Base-by-base conservation (phyloP, 2,113 vertebrate genomes). In the Galbula dea region DNA sequence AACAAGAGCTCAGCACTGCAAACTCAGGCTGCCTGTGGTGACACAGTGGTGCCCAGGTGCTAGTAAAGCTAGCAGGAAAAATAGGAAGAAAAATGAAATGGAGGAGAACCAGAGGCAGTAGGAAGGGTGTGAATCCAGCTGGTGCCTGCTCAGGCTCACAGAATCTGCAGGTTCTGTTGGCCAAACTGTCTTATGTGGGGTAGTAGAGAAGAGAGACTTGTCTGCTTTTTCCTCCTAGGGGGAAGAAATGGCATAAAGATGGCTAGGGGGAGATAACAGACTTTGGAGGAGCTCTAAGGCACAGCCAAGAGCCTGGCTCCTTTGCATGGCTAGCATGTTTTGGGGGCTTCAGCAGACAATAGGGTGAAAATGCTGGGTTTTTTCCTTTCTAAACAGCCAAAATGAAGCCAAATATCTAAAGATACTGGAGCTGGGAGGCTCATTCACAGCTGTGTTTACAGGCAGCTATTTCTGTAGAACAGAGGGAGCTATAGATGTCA, bases 391-490 rank as follows among this genome's bases (percentile, higher is more conserved):
- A 61, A 94, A 48, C 2, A 6, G 36, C 45, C 66, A 84, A 29
- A 54, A 54, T 46, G 51, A 66, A 68, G 26, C 7, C 27, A 63
- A 62, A 14, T 10, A 65, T 68, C 21, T 54, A 45, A 83, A 90
- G 89, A 84, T 78, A 18, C 48, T 9, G 8, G 48, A 79, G 74
- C 83, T 54, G 1, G 6, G 51, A 88, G 82, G 75, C 59, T 92
- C 15, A 46, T 54, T 43, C 0, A 0, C 94, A 92, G 89, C 86
- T 94, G 91, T 89, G 83, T 94, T 94, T 96, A 89, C 69, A 92
- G 71, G 75, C 78, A 89, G 78, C 91, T 89, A 69, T 93, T 95
- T 89, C 87, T 91, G 93, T 19, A 68, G 71, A 89, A 69, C 48
- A 73, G 58, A 83, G 54, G 49, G 74, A 87, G 82, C 74, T 19